These are phyloP conservation scores for Harpagoxenus sublaevis DNA, from an alignment of 2,888 invertebrate species.

Conservation along the genomic window DNA sequence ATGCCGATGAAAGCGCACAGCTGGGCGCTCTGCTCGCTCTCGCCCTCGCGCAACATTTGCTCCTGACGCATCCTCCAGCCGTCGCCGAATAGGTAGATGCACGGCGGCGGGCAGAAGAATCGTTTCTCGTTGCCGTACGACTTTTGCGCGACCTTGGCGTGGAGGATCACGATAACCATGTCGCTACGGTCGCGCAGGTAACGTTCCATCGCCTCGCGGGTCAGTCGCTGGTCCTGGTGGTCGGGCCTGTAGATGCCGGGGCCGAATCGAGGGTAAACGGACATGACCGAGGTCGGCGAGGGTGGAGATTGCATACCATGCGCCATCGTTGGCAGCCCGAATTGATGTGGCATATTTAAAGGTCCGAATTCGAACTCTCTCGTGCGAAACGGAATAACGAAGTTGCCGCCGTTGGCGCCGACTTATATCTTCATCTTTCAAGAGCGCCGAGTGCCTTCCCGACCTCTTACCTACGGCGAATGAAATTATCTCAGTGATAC, in stretches of 20 bases:
- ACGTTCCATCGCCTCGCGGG: constrained; percentile 97
- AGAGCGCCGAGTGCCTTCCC: constrained; percentile 53
- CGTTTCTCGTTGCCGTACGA: constrained; percentile 99
- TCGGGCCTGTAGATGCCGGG: constrained; percentile 89
- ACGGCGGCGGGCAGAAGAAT: constrained; percentile 99
- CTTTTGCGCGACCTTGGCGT: constrained; percentile 99
- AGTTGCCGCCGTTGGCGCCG: constrained; percentile 31
- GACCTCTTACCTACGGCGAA: constrained; percentile 66
- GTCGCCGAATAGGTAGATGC: constrained; percentile 99
- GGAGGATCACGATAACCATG: constrained; percentile 98
- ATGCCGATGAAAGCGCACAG: constrained; percentile 99
- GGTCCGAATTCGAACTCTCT: constrained; percentile 31
- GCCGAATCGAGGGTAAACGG: constrained; percentile 89
- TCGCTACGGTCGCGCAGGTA: constrained; percentile 97
- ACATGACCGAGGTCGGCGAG: constrained; percentile 88
- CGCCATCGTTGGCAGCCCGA: constrained; percentile 91
- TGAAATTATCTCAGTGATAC: constrained; percentile 16
- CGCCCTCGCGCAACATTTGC: constrained; percentile 96
- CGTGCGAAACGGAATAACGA: constrained; percentile 38
- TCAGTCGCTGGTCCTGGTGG: constrained; percentile 93
- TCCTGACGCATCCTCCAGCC: constrained; percentile 99
- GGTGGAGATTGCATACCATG: constrained; percentile 94
- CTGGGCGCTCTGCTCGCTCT: constrained; percentile 95
- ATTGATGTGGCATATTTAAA: constrained; percentile 93
- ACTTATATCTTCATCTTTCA: constrained; percentile 61